Conservation (phyloP, 2,888 invertebrate genomes). For the Calephelis perditalis region DNA sequence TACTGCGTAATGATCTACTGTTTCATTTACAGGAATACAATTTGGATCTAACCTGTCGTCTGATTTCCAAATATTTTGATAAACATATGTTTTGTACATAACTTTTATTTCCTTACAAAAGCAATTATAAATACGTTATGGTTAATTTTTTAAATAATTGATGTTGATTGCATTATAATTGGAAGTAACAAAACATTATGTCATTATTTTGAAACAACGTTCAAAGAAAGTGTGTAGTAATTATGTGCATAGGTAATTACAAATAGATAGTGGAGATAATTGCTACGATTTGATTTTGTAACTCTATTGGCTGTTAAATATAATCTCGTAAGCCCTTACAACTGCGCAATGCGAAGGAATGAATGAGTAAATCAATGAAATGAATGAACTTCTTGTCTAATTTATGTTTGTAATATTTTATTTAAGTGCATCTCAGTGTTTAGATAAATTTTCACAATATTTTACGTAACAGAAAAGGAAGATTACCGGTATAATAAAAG, state of each 20-base stretch:
- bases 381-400: slow-evolving; percentile 22
- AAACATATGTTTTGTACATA: neutral
- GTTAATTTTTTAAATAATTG: slow-evolving; percentile 5
- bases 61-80: too few species aligned
- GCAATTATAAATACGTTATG: slow-evolving; percentile 7
- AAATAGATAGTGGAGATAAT: slow-evolving; percentile 3
- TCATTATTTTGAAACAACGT: slow-evolving; percentile 11
- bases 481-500: too few species aligned
- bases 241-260: slow-evolving; percentile 8
- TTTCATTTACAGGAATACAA: too few species aligned
- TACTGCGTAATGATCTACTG: too few species aligned
- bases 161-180: slow-evolving; percentile 12
- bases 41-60: too few species aligned
- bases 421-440: too few species aligned
- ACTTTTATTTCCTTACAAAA: neutral
- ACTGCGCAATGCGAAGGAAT: too few species aligned
- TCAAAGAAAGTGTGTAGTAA: slow-evolving; percentile 8
- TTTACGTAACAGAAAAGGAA: too few species aligned
- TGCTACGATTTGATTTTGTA: slow-evolving; percentile 6
- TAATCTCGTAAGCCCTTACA: too few species aligned
- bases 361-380: too few species aligned
- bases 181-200: slow-evolving; percentile 8
- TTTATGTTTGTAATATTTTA: slow-evolving; percentile 35
- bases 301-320: neutral
- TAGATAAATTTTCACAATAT: too few species aligned